phyloP scores from a whole-genome alignment of 2,888 invertebrate species.

The Heliconius ethilla region DNA sequence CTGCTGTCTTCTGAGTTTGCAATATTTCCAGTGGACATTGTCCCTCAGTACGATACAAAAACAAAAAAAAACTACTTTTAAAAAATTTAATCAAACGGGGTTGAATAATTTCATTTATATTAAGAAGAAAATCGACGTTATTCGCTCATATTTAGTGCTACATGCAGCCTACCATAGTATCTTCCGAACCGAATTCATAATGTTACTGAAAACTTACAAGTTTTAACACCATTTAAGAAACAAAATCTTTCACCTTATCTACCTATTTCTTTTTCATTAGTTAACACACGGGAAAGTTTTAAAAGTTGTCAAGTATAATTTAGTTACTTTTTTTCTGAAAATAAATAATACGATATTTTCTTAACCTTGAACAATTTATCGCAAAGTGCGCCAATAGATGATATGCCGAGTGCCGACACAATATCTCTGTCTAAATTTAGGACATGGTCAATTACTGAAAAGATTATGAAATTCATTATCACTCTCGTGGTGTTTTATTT shows the following conservation, averaged over 20 bases:
- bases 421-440: constrained; percentile 51
- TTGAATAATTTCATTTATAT: background rate
- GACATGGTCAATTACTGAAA: constrained; percentile 62
- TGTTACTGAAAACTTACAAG: background rate
- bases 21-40: constrained; percentile 11
- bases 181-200: background rate
- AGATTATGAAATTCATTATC: constrained; percentile 43
- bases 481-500: background rate
- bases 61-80: background rate
- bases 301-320: background rate
- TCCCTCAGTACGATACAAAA: background rate
- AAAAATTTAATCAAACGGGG: background rate
- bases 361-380: constrained; percentile 53
- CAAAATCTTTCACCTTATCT: background rate
- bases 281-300: background rate
- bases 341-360: constrained; percentile 23
- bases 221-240: too few relatives aligned
- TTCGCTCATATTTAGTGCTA: background rate
- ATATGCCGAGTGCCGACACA: constrained; percentile 39
- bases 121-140: background rate
- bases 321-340: background rate
- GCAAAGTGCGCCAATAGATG: constrained; percentile 44
- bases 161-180: too few relatives aligned
- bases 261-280: background rate
- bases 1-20: constrained; percentile 39